Conservation (phyloP, 1,140 invertebrate genomes). For the Halyomorpha halys region DNA sequence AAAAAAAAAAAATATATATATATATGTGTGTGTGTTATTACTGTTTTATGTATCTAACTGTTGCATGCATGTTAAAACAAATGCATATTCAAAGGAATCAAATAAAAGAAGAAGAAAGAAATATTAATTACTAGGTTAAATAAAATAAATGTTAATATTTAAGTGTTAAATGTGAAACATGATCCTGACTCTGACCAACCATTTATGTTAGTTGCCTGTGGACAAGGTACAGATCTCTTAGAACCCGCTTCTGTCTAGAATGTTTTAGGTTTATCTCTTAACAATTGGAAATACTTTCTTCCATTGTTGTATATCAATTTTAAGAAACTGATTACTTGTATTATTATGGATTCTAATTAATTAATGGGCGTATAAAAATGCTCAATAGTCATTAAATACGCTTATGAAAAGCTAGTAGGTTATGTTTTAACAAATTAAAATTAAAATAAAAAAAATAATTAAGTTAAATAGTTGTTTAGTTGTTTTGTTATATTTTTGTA, state of each 20-base stretch:
- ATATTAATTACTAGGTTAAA: too few species aligned
- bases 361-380: constrained; percentile 16
- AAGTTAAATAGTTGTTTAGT: not conserved
- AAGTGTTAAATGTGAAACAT: too few species aligned
- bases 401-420: constrained; percentile 15
- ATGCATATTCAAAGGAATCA: too few species aligned
- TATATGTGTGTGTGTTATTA: constrained; percentile 12
- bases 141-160: too few species aligned
- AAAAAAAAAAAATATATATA: too few species aligned
- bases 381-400: constrained; percentile 22
- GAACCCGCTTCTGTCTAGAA: too few species aligned
- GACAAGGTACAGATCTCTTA: too few species aligned
- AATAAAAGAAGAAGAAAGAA: too few species aligned
- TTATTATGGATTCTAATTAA: constrained; percentile 1
- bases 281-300: not conserved
- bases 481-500: not conserved
- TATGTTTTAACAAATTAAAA: not conserved
- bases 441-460: not conserved
- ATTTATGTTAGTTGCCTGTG: too few species aligned
- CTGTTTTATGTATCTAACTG: not conserved
- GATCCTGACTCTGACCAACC: too few species aligned
- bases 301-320: not conserved
- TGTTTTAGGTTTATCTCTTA: not conserved
- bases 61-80: too few species aligned
- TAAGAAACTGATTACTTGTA: not conserved